Conservation (phyloP, 2,113 vertebrate genomes). For the Erythrolamprus reginae region DNA sequence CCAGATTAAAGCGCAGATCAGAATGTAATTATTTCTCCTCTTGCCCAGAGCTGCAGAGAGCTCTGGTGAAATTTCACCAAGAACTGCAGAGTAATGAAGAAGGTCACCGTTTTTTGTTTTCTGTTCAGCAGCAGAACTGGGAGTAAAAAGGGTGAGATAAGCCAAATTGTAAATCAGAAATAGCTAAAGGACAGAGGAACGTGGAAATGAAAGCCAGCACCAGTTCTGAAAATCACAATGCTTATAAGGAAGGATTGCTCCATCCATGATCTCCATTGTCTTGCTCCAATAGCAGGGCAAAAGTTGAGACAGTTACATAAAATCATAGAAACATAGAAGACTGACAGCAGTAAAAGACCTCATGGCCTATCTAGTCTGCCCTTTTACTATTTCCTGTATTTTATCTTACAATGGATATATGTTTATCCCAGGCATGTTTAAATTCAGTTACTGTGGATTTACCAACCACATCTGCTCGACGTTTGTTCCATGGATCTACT, state of each 20-base stretch:
- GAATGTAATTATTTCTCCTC: neutral
- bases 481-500: no score
- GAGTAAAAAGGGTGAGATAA: neutral
- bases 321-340: no score
- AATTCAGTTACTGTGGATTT: no score
- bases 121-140: neutral
- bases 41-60: neutral
- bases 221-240: neutral
- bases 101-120: neutral
- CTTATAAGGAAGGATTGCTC: neutral
- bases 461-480: no score
- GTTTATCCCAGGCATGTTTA: no score
- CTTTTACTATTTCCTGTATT: no score
- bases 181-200: neutral
- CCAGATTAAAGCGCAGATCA: neutral
- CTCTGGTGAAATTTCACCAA: neutral
- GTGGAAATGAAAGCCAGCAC: neutral
- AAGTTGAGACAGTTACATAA: no score
- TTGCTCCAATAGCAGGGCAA: no score
- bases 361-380: no score
- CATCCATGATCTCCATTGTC: neutral
- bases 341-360: no score
- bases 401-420: no score
- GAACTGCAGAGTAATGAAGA: neutral
- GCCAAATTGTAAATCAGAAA: neutral